Evolutionary conservation across 2,113 vertebrate genomes (phyloP), one percentile per base, ranked within the genome.

Genomic region (Ochotona curzoniae): DNA sequence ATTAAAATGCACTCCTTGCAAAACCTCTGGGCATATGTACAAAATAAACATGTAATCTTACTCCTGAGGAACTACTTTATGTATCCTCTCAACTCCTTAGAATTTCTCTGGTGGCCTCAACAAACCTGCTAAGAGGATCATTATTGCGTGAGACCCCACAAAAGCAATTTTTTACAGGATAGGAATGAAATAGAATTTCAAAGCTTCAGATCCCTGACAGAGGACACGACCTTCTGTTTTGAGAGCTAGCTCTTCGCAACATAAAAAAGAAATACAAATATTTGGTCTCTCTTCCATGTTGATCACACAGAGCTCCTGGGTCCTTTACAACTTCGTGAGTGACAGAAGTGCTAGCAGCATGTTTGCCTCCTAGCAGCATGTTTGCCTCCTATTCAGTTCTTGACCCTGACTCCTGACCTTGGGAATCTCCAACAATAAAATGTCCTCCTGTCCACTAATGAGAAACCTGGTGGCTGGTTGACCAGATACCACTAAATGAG

Each of bases 1-100:
- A 88, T 84, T 91, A 79, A 96, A 95, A 92, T 78, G 30, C 5
- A 32, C 67, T 92, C 76, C 35, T 54, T 81, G 38, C 32, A 93
- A 94, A 89, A 60, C 35, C 71, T 93, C 60, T 93, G 86, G 90
- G 89, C 63, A 88, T 67, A 69, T 74, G 85, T 86, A 90, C 75
- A 95, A 94, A 92, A 89, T 86, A 93, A 92, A 90, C 66, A 93
- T 47, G 91, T 60, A 76, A 88, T 57, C 63, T 83, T 93, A 61
- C 57, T 87, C 74, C 87, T 90, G 81, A 94, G 60, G 96, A 96
- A 90, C 61, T 73, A 21, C 66, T 95, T 93, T 92, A 91, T 54
- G 51, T 87, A 88, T 92, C 10, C 8, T 94, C 69, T 75, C 28
- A 71, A 73, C 73, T 91, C n/a, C 57, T 70, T 95, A 47, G 12